A percentile compares a stretch with the other conserved stretches of the same genome.
These are phyloP conservation scores for Zoanthus sociatus DNA, from an alignment of 92 coral and sea anemone genomes.

Conservation along the genomic window DNA sequence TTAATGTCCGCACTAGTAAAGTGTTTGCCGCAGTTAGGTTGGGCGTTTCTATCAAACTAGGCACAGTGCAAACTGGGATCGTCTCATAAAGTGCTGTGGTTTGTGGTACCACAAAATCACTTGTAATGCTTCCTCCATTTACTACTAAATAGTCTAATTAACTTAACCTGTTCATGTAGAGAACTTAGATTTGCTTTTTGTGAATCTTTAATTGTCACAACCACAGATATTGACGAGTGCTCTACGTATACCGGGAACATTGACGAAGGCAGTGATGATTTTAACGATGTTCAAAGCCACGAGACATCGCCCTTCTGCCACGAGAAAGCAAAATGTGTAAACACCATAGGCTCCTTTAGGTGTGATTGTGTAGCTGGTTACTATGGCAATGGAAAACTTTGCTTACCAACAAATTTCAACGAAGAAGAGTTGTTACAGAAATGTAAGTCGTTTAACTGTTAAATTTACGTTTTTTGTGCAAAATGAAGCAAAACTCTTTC, in stretches of 20 bases:
- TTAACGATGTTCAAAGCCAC: conserved; percentile 65
- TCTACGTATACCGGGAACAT: conserved; percentile 52
- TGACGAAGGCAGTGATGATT: conserved; percentile 45
- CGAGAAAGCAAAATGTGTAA: conserved; percentile 78
- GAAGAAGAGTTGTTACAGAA: conserved; percentile 57
- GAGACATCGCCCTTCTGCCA: conserved; percentile 67
- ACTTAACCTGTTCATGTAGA: no score
- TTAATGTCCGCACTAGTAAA: no score
- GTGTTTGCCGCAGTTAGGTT: no score
- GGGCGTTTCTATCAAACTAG: no score
- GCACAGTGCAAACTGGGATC: no score
- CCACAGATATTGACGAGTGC: conserved; percentile 85
- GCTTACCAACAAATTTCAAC: conserved; percentile 61
- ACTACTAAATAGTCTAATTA: no score
- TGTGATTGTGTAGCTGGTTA: conserved; percentile 91
- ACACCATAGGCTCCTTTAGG: conserved; percentile 85
- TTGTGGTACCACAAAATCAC: no score
- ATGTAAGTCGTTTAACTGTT: conserved; percentile 67
- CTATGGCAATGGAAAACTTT: conserved; percentile 88
- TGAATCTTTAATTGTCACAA: neutral
- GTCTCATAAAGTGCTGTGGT: no score
- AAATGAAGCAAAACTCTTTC: no score
- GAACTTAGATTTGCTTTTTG: no score
- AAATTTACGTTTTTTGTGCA: no score
- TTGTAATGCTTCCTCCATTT: no score